phyloP scores from a whole-genome alignment of 1,140 invertebrate species.

The Trissolcus basalis region DNA sequence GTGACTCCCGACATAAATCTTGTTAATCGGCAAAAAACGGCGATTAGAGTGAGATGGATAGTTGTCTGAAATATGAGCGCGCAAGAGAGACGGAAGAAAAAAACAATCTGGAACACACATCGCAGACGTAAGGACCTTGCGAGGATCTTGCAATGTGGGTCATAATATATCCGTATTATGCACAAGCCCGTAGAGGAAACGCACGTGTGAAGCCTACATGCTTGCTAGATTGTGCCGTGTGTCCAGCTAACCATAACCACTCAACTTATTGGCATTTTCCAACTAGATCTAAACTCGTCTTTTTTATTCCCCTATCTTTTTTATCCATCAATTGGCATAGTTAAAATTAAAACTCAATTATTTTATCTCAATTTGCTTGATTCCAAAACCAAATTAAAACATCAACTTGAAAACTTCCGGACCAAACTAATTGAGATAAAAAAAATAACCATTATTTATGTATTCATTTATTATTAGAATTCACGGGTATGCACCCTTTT shows the following conservation, averaged over 20 bases:
- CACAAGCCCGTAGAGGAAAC: slow-evolving; percentile 61
- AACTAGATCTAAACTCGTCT: slow-evolving; percentile 40
- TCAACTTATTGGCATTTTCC: slow-evolving; percentile 49
- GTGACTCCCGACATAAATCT: slow-evolving; percentile 52
- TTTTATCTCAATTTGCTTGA: too few relatives aligned
- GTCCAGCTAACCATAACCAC: slow-evolving; percentile 66
- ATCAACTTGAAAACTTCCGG: not conserved
- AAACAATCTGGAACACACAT: slow-evolving; percentile 62
- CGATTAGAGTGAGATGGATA: slow-evolving; percentile 12
- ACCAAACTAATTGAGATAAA: too few relatives aligned
- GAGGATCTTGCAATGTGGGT: slow-evolving; percentile 66
- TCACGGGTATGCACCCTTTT: too few relatives aligned
- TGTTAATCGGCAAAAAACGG: slow-evolving; percentile 35
- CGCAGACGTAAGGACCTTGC: slow-evolving; percentile 58
- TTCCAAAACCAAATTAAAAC: too few relatives aligned
- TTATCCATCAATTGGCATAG: not conserved
- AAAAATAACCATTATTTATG: too few relatives aligned
- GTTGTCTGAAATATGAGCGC: not conserved
- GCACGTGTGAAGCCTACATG: slow-evolving; percentile 71
- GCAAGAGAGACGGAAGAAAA: slow-evolving; percentile 15
- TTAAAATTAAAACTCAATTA: not conserved
- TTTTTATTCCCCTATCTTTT: slow-evolving; percentile 16
- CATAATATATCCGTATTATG: slow-evolving; percentile 68
- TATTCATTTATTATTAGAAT: too few relatives aligned
- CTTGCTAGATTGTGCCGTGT: slow-evolving; percentile 66